phyloP scores from a whole-genome alignment of 2,888 invertebrate species.

The Scrobipalpa costella region DNA sequence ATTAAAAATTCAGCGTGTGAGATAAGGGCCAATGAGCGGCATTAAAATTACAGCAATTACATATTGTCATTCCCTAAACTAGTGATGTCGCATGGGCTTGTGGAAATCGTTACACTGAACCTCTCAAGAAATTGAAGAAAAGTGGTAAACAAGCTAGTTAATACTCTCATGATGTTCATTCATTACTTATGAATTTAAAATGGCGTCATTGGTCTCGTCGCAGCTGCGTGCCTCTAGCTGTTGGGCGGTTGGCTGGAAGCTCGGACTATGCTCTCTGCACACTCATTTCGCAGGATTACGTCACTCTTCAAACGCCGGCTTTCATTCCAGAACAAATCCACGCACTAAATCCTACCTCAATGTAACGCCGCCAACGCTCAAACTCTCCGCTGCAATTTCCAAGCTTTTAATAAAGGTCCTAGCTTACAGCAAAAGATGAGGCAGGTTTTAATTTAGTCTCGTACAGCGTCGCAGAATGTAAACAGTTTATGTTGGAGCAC shows the following conservation, averaged over 20 bases:
- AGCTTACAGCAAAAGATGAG: neutral
- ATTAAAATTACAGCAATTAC: too few species aligned
- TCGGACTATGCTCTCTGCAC: constrained; percentile 10
- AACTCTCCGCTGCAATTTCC: neutral
- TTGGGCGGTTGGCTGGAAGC: neutral
- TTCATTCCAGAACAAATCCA: constrained; percentile 16
- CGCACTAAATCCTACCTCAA: constrained; percentile 3
- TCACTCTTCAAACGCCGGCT: constrained; percentile 19
- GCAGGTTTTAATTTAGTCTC: constrained; percentile 18
- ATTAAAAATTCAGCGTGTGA: too few species aligned
- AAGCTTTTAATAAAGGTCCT: constrained; percentile 10
- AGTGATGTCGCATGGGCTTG: too few species aligned
- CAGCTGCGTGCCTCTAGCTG: neutral
- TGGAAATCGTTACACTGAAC: too few species aligned
- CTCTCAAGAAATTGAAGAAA: too few species aligned
- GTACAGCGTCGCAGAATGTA: constrained; percentile 14
- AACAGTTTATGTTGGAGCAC: constrained; percentile 18
- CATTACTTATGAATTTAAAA: neutral
- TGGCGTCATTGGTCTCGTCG: neutral
- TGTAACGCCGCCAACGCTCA: neutral
- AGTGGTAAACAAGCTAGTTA: too few species aligned
- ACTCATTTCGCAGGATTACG: constrained; percentile 28
- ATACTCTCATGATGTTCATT: neutral
- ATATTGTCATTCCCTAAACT: too few species aligned
- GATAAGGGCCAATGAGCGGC: too few species aligned